These are phyloP conservation scores for Entelurus aequoreus DNA, from an alignment of 2,113 vertebrate species.

Conservation along the genomic window DNA sequence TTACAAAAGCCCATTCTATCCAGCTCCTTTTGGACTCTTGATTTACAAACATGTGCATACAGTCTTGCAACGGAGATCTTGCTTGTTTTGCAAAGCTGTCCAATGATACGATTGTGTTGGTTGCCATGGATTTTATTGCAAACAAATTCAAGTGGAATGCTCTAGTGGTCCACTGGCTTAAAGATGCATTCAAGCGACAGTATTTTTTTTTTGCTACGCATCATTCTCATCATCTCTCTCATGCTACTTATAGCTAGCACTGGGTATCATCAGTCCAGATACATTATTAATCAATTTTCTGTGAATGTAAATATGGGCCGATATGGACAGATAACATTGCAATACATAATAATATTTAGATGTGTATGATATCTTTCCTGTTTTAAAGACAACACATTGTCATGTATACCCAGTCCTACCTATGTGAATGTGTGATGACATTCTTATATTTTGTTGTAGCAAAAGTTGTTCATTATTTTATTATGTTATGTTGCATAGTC, in stretches of 20 bases:
- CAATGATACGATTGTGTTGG: not conserved
- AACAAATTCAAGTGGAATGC: slow-evolving; percentile 1
- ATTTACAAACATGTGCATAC: not conserved
- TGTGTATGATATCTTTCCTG: not conserved
- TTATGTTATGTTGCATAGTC: slow-evolving; percentile 16
- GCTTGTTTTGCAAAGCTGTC: not conserved
- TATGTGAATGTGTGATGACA: slow-evolving; percentile 6
- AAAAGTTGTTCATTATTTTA: slow-evolving; percentile 11
- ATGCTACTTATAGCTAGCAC: slow-evolving; percentile 5
- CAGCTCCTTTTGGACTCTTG: not conserved
- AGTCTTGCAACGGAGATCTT: not conserved
- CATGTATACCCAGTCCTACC: slow-evolving; percentile 1
- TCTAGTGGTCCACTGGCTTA: not conserved
- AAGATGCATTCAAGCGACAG: too few relatives aligned
- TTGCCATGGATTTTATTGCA: not conserved
- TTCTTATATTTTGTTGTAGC: not conserved
- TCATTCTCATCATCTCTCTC: not conserved
- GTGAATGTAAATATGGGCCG: too few relatives aligned
- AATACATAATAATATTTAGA: not conserved
- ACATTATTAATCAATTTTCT: not conserved
- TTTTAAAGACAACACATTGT: not conserved
- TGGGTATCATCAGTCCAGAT: slow-evolving; percentile 2
- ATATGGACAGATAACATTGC: too few relatives aligned
- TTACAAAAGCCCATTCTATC: not conserved
- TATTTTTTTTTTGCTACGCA: too few relatives aligned